Evolutionary conservation across 2,888 invertebrate species (phyloP).

Genomic region (Holacanthella duospinosa): DNA sequence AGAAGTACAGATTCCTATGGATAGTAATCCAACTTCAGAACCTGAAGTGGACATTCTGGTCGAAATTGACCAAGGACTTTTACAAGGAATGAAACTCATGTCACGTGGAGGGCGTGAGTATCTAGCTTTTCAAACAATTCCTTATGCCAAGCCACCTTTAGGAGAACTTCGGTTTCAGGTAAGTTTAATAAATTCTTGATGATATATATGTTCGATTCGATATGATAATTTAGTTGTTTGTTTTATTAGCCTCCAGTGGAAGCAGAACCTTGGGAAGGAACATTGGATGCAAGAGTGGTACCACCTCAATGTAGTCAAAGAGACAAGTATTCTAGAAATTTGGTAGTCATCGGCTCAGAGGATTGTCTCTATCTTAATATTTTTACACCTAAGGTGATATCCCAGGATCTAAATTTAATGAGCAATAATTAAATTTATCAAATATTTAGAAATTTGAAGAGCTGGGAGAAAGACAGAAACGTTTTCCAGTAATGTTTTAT

Average conservation of each 20-base stretch:
- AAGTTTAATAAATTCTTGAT: too few species aligned
- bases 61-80: conserved; percentile 6
- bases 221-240: too few species aligned
- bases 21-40: neutral
- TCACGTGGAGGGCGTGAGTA: conserved; percentile 15
- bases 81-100: conserved; percentile 7
- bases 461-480: too few species aligned
- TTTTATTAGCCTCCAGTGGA: conserved; percentile 14
- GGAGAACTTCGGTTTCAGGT: conserved; percentile 13
- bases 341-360: conserved; percentile 17
- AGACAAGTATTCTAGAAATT: conserved; percentile 18
- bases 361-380: conserved; percentile 28
- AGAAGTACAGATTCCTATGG: too few species aligned
- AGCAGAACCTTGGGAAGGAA: conserved; percentile 24
- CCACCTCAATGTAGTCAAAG: conserved; percentile 23
- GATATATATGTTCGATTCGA: too few species aligned
- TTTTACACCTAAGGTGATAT: conserved; percentile 21
- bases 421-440: too few species aligned
- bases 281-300: conserved; percentile 16
- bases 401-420: too few species aligned
- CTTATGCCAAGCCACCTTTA: conserved; percentile 18
- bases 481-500: conserved; percentile 8
- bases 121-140: conserved; percentile 15
- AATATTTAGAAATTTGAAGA: too few species aligned
- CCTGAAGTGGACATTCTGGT: neutral